Evolutionary conservation across 2,888 invertebrate genomes (phyloP), one percentile per base, ranked within the genome.

Genomic region (Hirtodrosophila confusa): DNA sequence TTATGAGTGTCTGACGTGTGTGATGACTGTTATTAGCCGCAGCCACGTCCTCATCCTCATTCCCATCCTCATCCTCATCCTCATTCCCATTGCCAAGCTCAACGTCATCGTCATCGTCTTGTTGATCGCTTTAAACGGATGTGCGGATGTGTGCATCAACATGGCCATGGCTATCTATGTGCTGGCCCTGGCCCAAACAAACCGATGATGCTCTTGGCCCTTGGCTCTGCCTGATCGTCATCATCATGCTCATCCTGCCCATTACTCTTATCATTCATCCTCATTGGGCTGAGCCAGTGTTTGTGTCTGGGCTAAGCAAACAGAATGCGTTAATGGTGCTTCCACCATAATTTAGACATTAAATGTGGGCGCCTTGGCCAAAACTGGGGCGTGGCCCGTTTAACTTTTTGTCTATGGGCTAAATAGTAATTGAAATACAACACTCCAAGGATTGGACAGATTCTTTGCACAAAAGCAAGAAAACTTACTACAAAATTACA

Each of bases 11-110:
- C 83, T 83, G 85, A 80, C 78, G 80, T 78, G 87, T 86, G 79
- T 83, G 89, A 88, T 88, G 89, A 88, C 88, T 86, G 89, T 88
- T 88, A 88, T 89, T 88, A 88, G 86, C 79, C 77, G 64, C 71
- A 62, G 64, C 70, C 83, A 61, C 72, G 60, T 69, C 51, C 69
- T 48, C 60, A 24, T 58, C 41, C 67, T 17, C 40, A n/a, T 36
- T 31, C 0, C 36, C 37, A 11, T 44, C 5, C 8, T 9, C 31
- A 17, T 23, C n/a, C 5, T 10, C 23, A 3, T 33, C n/a, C 17
- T 35, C 24, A 7, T 8, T 36, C 43, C 8, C 17, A 8, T n/a
- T 12, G 17, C 3, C 41, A 4, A 7, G 23, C 44, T 44, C 50
- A 0, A 8, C 35, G 23, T 2, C 17, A 10, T 27, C 7, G 10